Evolutionary conservation across 2,113 vertebrate species (phyloP).

Genomic region (Cyprinodon brontotheroides): DNA sequence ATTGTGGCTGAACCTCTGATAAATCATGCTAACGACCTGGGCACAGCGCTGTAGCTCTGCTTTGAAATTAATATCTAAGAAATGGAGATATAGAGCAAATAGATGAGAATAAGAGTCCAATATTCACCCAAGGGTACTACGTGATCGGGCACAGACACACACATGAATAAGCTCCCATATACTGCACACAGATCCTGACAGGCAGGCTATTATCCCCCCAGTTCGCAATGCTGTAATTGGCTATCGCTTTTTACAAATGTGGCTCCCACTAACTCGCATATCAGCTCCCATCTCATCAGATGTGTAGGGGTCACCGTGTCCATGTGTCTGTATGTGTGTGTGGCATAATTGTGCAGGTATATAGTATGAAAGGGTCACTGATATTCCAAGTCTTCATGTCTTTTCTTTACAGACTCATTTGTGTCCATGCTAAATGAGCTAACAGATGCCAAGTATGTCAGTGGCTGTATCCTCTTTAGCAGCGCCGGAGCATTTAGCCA

Average conservation of each 20-base stretch:
- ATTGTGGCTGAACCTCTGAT: constrained; percentile 71
- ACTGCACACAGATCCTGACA: constrained; percentile 72
- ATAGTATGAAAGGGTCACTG: constrained; percentile 55
- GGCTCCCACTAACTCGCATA: constrained; percentile 79
- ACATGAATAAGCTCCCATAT: constrained; percentile 52
- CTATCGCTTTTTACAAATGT: constrained; percentile 86
- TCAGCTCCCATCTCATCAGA: constrained; percentile 77
- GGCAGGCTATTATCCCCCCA: constrained; percentile 85
- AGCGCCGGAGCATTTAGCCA: constrained; percentile 68
- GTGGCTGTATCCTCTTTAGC: constrained; percentile 57
- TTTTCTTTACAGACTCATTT: constrained; percentile 63
- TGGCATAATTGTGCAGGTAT: constrained; percentile 32
- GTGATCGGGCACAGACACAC: constrained; percentile 61
- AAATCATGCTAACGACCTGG: constrained; percentile 79
- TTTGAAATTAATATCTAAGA: constrained; percentile 85
- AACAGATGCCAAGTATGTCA: constrained; percentile 64
- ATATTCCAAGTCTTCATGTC: constrained; percentile 64
- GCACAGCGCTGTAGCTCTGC: constrained; percentile 70
- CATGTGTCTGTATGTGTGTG: constrained; percentile 40
- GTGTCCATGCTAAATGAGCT: constrained; percentile 64
- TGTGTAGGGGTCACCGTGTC: constrained; percentile 74
- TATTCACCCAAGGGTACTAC: constrained; percentile 73
- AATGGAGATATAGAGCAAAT: constrained; percentile 86
- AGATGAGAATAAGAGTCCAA: constrained; percentile 83
- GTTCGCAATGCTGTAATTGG: constrained; percentile 83